These are phyloP conservation scores for Ciconia maguari DNA, from an alignment of 2,113 vertebrate species.

Conservation along the genomic window DNA sequence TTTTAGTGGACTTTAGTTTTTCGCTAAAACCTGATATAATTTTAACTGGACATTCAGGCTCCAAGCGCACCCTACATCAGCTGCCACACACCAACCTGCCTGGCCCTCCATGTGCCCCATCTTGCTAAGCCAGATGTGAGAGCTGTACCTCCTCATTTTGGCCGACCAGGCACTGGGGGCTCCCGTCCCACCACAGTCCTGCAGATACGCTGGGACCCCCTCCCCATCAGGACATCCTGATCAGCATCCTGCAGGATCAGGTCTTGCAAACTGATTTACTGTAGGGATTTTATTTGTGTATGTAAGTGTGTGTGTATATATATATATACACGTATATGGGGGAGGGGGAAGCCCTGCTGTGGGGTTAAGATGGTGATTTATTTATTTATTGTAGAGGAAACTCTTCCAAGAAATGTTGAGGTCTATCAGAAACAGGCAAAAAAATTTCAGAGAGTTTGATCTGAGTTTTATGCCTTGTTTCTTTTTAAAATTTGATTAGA, in stretches of 20 bases:
- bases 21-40: background rate
- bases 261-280: background rate
- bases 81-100: background rate
- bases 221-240: background rate
- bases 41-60: background rate
- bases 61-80: background rate
- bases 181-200: background rate
- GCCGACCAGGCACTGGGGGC: background rate
- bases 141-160: background rate
- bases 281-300: background rate
- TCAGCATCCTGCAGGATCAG: background rate
- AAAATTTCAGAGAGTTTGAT: background rate
- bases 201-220: no score
- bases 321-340: background rate
- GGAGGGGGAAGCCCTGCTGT: background rate
- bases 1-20: background rate
- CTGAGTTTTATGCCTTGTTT: background rate
- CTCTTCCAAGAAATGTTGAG: background rate
- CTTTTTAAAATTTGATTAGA: background rate
- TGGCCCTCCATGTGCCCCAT: no score
- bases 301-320: background rate
- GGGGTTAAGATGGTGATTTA: background rate
- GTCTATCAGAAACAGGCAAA: background rate
- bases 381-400: background rate
- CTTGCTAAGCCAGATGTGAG: background rate